These are phyloP conservation scores for Apostichopus leukothele DNA, from an alignment of 53 echinoderm and acorn worm species.

Conservation along the genomic window DNA sequence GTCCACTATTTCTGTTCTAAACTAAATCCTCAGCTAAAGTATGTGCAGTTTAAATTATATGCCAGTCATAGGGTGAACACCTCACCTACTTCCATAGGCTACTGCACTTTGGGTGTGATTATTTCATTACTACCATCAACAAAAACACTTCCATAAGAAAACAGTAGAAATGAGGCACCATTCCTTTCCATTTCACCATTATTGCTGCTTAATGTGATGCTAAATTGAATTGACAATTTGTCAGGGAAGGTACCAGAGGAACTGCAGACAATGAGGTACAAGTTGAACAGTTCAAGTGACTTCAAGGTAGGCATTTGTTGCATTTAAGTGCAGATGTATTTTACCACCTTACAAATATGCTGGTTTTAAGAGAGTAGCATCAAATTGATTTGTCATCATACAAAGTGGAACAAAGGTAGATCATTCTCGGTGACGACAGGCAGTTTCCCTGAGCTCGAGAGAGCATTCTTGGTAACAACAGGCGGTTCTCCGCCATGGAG, in stretches of 20 bases:
- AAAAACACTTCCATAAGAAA: conserved; percentile 28
- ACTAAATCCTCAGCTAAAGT: not conserved
- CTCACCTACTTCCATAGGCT: conserved; percentile 9
- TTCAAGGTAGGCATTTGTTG: no score
- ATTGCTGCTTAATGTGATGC: not conserved
- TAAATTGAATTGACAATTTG: not conserved
- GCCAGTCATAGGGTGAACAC: not conserved
- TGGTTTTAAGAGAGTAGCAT: no score
- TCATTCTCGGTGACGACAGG: no score
- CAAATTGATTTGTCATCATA: no score
- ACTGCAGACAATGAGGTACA: no score
- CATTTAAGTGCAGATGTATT: no score
- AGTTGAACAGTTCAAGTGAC: no score
- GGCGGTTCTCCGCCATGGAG: no score
- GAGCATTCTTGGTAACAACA: no score
- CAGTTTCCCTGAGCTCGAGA: no score
- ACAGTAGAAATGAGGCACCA: not conserved
- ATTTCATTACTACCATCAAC: conserved; percentile 9
- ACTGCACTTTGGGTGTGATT: conserved; percentile 14
- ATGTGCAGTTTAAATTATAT: not conserved
- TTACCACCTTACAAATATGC: no score
- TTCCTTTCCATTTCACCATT: not conserved
- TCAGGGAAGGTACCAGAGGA: not conserved
- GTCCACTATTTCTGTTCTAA: not conserved
- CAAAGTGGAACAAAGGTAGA: no score